A percentile compares a stretch with the other conserved stretches of the same genome.
Evolutionary conservation across 2,113 vertebrate species (phyloP).

Genomic region (Lophochroa leadbeateri): DNA sequence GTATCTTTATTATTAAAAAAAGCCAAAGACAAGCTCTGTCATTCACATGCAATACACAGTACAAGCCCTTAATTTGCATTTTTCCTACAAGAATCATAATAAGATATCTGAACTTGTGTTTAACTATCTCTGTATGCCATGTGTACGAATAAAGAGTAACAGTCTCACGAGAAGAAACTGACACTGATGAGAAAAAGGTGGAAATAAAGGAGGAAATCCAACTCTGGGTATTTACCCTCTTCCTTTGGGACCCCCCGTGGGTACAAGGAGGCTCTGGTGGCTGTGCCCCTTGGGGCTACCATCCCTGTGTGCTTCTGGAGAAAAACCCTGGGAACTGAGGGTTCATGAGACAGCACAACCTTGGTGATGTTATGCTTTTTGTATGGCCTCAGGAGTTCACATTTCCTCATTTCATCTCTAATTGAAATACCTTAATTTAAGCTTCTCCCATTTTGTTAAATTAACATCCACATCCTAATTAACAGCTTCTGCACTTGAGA

Average conservation of each 20-base stretch:
- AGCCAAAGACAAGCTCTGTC: not conserved
- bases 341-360: not conserved
- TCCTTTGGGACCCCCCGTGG: not conserved
- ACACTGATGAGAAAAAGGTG: not conserved
- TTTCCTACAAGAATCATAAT: not conserved
- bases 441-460: not conserved
- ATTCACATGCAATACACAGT: not conserved
- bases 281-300: not conserved
- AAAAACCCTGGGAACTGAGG: not conserved
- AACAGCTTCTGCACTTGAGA: slow-evolving; percentile 66
- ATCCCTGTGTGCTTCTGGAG: not conserved
- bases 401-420: slow-evolving; percentile 32
- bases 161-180: not conserved
- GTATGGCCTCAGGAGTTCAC: not conserved
- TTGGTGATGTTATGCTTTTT: not conserved
- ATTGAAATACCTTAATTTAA: slow-evolving; percentile 56
- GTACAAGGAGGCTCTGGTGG: not conserved
- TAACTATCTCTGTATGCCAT: not conserved
- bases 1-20: not conserved
- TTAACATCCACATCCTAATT: slow-evolving; percentile 62
- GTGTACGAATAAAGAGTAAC: not conserved
- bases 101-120: not conserved
- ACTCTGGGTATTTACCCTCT: not conserved
- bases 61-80: not conserved
- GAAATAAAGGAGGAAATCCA: not conserved